Conservation (phyloP, 2,797 vertebrate species). For the Epinephelus malabaricus region DNA sequence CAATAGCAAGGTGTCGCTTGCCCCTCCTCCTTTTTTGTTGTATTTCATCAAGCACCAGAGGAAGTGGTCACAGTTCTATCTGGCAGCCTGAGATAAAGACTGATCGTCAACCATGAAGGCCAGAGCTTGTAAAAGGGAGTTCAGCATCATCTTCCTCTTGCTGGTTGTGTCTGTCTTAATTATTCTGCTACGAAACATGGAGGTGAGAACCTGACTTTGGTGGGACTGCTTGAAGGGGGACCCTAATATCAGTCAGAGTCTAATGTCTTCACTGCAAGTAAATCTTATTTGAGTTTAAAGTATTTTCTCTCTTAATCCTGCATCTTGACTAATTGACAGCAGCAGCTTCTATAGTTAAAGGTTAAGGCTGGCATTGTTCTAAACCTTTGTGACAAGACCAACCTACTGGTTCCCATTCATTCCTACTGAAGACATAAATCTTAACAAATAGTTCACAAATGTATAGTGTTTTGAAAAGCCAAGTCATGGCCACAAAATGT, state of each 20-base stretch:
- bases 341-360: background rate
- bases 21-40: background rate
- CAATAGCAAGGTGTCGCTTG: background rate
- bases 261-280: background rate
- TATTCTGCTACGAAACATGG: background rate
- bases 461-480: too few species aligned
- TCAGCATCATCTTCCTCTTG: background rate
- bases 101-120: background rate
- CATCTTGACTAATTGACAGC: background rate
- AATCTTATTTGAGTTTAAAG: background rate
- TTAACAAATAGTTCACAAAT: background rate
- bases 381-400: background rate
- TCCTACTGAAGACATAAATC: background rate
- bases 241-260: background rate
- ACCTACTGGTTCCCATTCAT: background rate
- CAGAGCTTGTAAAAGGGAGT: background rate
- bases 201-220: constrained; percentile 11
- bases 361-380: background rate
- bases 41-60: background rate
- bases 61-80: background rate
- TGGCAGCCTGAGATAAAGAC: background rate
- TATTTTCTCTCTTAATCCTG: background rate
- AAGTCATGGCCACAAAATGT: too few species aligned
- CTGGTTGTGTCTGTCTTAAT: background rate
- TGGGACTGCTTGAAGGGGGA: too few species aligned